phyloP scores from a whole-genome alignment of 2,888 invertebrate species.

The Microctonus aethiopoides region DNA sequence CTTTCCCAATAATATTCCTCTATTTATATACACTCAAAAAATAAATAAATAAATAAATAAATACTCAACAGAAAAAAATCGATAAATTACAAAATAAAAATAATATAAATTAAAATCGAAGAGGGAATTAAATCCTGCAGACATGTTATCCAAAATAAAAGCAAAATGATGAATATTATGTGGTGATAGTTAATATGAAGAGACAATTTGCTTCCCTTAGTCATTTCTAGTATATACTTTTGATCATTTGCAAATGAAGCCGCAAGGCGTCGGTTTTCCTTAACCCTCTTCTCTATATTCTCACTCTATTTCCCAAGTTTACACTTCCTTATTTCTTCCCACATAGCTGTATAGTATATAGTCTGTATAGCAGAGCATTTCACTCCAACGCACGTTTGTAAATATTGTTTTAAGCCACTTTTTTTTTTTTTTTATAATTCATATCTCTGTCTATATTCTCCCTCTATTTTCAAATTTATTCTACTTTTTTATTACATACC shows the following conservation, averaged over 20 bases:
- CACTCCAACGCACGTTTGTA: not conserved
- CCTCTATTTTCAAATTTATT: not conserved
- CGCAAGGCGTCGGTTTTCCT: not conserved
- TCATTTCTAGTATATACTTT: not conserved
- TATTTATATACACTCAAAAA: not conserved
- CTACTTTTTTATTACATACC: not conserved
- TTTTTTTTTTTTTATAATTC: not conserved
- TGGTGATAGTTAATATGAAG: not conserved
- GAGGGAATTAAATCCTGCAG: not conserved
- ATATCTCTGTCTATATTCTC: not conserved
- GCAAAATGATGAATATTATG: not conserved
- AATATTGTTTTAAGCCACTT: not conserved
- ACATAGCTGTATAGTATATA: too few species aligned
- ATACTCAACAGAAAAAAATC: not conserved
- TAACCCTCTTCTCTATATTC: not conserved
- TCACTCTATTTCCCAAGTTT: not conserved
- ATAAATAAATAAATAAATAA: not conserved
- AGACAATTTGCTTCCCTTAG: not conserved
- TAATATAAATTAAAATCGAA: not conserved
- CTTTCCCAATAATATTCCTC: not conserved
- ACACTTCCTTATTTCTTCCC: too few species aligned
- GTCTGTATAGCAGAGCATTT: too few species aligned
- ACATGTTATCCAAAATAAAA: not conserved
- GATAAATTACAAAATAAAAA: not conserved
- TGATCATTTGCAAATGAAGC: conserved; percentile 17